Evolutionary conservation across 2,888 invertebrate species (phyloP).

Genomic region (Dicyrtoma fusca): DNA sequence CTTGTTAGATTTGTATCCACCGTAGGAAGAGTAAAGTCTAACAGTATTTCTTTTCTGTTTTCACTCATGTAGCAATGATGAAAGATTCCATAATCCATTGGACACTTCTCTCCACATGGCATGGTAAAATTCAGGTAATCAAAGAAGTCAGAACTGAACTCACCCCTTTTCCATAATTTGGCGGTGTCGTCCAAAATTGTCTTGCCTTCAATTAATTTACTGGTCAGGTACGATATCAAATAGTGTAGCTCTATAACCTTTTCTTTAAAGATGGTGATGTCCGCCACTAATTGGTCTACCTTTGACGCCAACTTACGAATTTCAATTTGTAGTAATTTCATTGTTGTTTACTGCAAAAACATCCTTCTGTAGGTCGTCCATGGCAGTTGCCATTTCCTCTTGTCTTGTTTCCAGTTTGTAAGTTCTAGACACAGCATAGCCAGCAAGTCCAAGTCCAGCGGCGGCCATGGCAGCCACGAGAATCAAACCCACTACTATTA

Average conservation of each 20-base stretch:
- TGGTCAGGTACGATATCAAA: not conserved
- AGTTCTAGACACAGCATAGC: not conserved
- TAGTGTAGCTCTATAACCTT: not conserved
- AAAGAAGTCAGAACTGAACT: not conserved
- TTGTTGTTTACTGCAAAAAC: not conserved
- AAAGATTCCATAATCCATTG: not conserved
- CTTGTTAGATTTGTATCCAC: not conserved
- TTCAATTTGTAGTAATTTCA: not conserved
- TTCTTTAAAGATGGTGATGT: not conserved
- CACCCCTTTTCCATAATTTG: not conserved
- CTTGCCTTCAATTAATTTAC: not conserved
- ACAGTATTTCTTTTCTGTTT: not conserved
- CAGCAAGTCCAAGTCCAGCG: not conserved
- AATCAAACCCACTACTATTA: not conserved
- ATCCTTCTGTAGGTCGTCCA: not conserved
- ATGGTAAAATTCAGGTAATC: not conserved
- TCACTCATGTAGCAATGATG: not conserved
- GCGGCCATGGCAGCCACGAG: not conserved
- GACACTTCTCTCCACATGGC: not conserved
- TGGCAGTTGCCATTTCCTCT: not conserved
- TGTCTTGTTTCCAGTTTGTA: not conserved
- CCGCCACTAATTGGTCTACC: not conserved
- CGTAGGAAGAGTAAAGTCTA: not conserved
- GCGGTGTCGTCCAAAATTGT: not conserved
- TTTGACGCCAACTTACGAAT: not conserved